Conservation (phyloP, 2,888 invertebrate genomes). For the Cheilosia pagana region DNA sequence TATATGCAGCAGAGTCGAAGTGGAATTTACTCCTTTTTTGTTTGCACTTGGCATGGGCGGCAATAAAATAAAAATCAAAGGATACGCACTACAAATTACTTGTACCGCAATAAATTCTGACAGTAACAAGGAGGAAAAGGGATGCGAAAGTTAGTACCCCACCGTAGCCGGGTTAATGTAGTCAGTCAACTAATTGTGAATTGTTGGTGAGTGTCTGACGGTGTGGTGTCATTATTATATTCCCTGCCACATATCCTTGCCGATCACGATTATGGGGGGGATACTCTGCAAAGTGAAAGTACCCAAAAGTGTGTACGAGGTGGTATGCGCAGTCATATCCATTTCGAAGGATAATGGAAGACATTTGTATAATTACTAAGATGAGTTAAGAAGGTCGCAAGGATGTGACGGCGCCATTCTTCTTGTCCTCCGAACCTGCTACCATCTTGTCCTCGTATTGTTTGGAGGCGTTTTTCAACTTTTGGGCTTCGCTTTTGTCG, state of each 20-base stretch:
- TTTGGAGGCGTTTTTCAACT: background rate
- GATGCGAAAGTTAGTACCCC: background rate
- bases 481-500: background rate
- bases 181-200: slow-evolving; percentile 62
- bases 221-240: slow-evolving; percentile 16
- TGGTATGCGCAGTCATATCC: background rate
- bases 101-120: slow-evolving; percentile 50
- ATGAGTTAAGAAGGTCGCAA: background rate
- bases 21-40: slow-evolving; percentile 50
- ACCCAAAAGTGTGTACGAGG: background rate
- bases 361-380: slow-evolving; percentile 51
- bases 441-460: no score
- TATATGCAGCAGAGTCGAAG: slow-evolving; percentile 55
- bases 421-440: no score
- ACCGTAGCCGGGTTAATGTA: slow-evolving; percentile 47
- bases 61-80: slow-evolving; percentile 68
- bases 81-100: slow-evolving; percentile 71
- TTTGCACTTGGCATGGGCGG: background rate
- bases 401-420: background rate
- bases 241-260: slow-evolving; percentile 53
- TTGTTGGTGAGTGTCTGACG: slow-evolving; percentile 9
- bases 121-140: background rate
- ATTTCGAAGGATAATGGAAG: slow-evolving; percentile 46
- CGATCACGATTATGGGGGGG: slow-evolving; percentile 16
- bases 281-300: slow-evolving; percentile 9